phyloP scores from a whole-genome alignment of 2,797 vertebrate genomes.

The Psittacula derbiana region DNA sequence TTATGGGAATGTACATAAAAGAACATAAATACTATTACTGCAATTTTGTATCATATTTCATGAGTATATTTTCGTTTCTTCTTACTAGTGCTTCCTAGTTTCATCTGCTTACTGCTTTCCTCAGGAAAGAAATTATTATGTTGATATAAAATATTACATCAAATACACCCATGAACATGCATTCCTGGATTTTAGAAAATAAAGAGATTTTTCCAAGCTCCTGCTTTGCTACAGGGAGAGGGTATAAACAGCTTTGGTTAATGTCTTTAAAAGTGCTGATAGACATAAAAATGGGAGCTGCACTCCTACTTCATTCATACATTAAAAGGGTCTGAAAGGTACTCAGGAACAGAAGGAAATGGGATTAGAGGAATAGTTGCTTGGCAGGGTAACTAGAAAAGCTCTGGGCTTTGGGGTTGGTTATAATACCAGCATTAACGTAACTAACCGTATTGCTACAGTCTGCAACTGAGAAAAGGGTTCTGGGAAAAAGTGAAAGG shows the following conservation, averaged over 20 bases:
- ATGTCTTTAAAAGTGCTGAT: conserved; percentile 21
- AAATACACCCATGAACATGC: conserved; percentile 11
- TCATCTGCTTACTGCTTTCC: conserved; percentile 34
- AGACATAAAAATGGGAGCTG: neutral
- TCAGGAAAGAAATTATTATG: conserved; percentile 45
- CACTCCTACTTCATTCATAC: neutral
- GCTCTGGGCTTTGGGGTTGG: neutral
- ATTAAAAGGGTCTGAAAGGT: neutral
- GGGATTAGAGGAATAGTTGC: neutral
- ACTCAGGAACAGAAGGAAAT: neutral
- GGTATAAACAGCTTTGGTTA: neutral
- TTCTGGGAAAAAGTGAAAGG: neutral
- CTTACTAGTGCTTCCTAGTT: conserved; percentile 58
- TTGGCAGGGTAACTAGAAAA: neutral
- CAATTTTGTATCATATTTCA: conserved; percentile 66
- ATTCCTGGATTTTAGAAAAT: neutral
- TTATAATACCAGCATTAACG: neutral
- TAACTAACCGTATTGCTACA: neutral
- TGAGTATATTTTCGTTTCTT: conserved; percentile 25
- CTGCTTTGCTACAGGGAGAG: neutral
- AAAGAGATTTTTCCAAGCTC: neutral
- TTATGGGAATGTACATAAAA: conserved; percentile 62
- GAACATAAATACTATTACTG: conserved; percentile 72
- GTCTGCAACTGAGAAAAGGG: neutral
- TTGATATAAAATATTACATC: conserved; percentile 46